Evolutionary conservation across 2,888 invertebrate species (phyloP).

Genomic region (Microplitis deprimator): DNA sequence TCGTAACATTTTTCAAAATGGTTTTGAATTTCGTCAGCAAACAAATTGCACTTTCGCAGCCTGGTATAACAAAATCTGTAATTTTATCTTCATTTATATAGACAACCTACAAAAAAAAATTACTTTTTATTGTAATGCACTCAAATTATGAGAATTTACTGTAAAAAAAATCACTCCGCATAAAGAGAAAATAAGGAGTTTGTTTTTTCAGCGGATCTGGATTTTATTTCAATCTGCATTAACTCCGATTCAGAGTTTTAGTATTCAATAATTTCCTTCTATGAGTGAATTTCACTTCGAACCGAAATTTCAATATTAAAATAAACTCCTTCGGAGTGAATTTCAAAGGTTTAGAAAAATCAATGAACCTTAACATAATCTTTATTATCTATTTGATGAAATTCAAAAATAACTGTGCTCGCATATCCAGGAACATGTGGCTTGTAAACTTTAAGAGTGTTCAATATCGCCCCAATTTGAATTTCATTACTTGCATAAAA

Average conservation of each 20-base stretch:
- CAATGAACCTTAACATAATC: constrained; percentile 71
- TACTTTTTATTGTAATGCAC: neutral
- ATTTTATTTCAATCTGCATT: too few species aligned
- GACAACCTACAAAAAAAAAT: neutral
- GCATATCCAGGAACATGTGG: constrained; percentile 76
- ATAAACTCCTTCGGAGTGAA: neutral
- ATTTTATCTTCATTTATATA: neutral
- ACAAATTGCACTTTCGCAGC: neutral
- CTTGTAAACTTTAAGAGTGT: constrained; percentile 74
- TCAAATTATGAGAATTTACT: too few species aligned
- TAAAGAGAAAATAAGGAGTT: too few species aligned
- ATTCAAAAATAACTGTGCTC: constrained; percentile 73
- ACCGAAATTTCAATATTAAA: neutral
- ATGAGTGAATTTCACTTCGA: too few species aligned
- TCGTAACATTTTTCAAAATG: neutral
- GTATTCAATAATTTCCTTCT: too few species aligned
- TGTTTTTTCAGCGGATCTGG: too few species aligned
- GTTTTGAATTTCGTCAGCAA: neutral
- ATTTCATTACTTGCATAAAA: constrained; percentile 31
- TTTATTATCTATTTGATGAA: constrained; percentile 64
- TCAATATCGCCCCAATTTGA: constrained; percentile 73
- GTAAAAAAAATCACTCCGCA: too few species aligned
- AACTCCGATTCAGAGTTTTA: too few species aligned
- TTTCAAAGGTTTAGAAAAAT: neutral
- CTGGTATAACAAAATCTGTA: neutral